These are phyloP conservation scores for Drosophila histrio DNA, from an alignment of 2,888 invertebrate species.

Conservation along the genomic window DNA sequence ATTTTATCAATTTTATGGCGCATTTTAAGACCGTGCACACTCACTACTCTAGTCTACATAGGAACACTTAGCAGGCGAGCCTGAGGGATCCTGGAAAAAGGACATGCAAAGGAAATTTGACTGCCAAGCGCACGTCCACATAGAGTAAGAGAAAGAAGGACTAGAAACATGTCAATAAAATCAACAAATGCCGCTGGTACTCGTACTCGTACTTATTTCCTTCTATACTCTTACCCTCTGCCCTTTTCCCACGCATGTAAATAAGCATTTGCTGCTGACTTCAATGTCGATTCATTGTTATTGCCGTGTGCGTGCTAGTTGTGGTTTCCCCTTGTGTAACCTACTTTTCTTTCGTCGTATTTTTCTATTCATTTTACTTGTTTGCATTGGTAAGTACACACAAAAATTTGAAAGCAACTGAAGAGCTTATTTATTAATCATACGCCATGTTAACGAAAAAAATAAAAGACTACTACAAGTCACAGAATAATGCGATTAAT, in stretches of 20 bases:
- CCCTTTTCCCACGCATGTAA: slow-evolving; percentile 50
- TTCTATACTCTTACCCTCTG: not conserved
- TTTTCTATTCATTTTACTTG: slow-evolving; percentile 4
- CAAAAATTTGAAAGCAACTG: not conserved
- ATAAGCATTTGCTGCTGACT: slow-evolving; percentile 56
- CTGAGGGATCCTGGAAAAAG: slow-evolving; percentile 19
- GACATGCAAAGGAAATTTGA: slow-evolving; percentile 62
- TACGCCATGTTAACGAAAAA: slow-evolving; percentile 33
- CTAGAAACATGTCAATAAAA: slow-evolving; percentile 75
- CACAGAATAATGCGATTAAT: slow-evolving; percentile 40
- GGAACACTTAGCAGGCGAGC: not conserved
- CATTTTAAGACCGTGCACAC: slow-evolving; percentile 66
- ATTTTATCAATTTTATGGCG: slow-evolving; percentile 79
- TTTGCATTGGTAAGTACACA: not conserved
- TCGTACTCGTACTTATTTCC: slow-evolving; percentile 3
- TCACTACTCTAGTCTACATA: slow-evolving; percentile 12
- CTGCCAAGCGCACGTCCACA: slow-evolving; percentile 52
- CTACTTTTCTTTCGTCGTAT: slow-evolving; percentile 3
- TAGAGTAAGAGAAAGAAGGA: slow-evolving; percentile 9
- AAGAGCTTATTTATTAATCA: slow-evolving; percentile 46
- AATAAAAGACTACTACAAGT: not conserved
- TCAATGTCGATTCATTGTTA: slow-evolving; percentile 53
- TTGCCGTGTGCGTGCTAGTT: slow-evolving; percentile 47
- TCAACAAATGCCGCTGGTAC: slow-evolving; percentile 71
- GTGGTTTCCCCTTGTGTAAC: slow-evolving; percentile 23